phyloP scores from a whole-genome alignment of 2,888 invertebrate species.

The Caenorhabditis sp. region DNA sequence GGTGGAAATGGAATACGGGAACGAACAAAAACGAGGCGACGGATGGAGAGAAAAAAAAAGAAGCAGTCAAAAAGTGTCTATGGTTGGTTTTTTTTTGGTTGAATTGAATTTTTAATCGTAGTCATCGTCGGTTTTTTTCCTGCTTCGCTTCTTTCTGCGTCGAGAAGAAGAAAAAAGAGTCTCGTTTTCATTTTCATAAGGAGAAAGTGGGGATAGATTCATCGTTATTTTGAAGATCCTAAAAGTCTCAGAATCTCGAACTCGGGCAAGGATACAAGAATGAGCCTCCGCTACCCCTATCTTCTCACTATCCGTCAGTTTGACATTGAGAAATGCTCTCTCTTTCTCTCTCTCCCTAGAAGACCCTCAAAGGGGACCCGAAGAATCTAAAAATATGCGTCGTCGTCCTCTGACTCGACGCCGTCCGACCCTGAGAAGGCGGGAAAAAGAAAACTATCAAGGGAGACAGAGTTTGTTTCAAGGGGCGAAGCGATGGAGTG shows the following conservation, averaged over 20 bases:
- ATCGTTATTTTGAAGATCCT: too few relatives aligned
- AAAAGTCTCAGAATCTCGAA: too few relatives aligned
- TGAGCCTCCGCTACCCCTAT: too few relatives aligned
- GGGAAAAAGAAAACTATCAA: neutral
- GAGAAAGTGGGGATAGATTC: neutral
- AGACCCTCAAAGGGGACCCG: too few relatives aligned
- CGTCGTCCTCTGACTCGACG: neutral
- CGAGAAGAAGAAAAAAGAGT: neutral
- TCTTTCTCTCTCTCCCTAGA: neutral
- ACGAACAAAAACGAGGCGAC: neutral
- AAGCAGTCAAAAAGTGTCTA: conserved; percentile 23
- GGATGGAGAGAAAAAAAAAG: conserved; percentile 8
- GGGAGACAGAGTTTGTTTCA: conserved; percentile 47
- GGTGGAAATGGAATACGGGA: neutral
- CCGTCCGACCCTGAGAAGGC: too few relatives aligned
- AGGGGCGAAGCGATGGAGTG: neutral
- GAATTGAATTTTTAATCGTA: conserved; percentile 63
- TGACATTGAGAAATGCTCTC: conserved; percentile 33
- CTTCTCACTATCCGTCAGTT: conserved; percentile 31
- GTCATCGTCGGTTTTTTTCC: too few relatives aligned
- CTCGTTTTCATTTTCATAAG: neutral
- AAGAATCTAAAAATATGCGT: conserved; percentile 26
- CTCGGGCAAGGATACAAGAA: too few relatives aligned
- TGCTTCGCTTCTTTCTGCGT: too few relatives aligned
- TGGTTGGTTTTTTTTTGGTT: conserved; percentile 30